phyloP scores from a whole-genome alignment of 2,888 invertebrate species.

The Smittia sp. region DNA sequence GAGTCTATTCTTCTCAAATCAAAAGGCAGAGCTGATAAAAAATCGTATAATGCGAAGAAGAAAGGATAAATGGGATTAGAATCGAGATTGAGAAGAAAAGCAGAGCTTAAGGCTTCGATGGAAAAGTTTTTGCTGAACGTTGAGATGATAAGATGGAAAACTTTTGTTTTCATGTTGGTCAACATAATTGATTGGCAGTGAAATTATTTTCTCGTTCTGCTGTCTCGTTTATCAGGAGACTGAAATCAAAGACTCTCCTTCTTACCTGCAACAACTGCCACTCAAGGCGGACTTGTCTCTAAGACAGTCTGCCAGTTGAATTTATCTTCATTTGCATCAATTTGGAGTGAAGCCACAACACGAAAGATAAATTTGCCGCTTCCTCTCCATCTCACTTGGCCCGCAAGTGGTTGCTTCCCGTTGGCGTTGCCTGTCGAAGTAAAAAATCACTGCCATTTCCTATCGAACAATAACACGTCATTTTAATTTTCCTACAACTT shows the following conservation, averaged over 20 bases:
- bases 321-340: constrained; percentile 5
- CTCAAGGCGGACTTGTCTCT: background rate
- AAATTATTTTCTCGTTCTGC: background rate
- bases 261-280: background rate
- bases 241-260: background rate
- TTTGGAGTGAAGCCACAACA: background rate
- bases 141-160: background rate
- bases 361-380: constrained; percentile 9
- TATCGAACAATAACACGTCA: background rate
- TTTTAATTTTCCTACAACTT: constrained; percentile 6
- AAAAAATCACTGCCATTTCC: background rate
- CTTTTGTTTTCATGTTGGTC: constrained; percentile 5
- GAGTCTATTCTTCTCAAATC: constrained; percentile 4
- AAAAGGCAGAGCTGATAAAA: background rate
- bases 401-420: background rate
- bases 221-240: background rate
- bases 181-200: constrained; percentile 8
- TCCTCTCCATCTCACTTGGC: background rate
- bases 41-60: background rate
- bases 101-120: background rate
- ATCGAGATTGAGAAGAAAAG: background rate
- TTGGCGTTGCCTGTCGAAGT: background rate
- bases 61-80: constrained; percentile 6
- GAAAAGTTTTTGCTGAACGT: background rate
- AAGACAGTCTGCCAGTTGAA: background rate